Percentiles rank a stretch among this genome's conserved stretches.
These are phyloP conservation scores for Gopherus evgoodei DNA, from an alignment of 2,113 vertebrate species.

Conservation along the genomic window DNA sequence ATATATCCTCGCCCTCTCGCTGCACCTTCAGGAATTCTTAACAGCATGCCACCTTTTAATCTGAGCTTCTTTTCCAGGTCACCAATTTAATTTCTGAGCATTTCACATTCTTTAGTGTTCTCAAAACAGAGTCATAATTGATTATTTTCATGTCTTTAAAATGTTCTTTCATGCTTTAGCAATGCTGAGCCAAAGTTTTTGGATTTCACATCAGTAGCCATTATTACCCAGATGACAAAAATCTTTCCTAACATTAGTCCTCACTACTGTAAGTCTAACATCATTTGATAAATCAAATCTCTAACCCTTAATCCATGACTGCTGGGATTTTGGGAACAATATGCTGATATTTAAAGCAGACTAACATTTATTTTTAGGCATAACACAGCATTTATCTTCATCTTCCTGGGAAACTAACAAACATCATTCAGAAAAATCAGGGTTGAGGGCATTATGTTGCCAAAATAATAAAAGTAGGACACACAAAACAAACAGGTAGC, in stretches of 20 bases:
- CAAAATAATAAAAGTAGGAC: neutral
- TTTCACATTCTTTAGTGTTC: slow-evolving; percentile 58
- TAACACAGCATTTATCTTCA: neutral
- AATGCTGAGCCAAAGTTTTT: slow-evolving; percentile 27
- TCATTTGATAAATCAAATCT: neutral
- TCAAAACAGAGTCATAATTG: slow-evolving; percentile 47
- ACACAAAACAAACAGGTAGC: neutral
- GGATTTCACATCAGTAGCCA: neutral
- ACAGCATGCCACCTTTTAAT: slow-evolving; percentile 28
- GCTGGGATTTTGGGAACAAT: slow-evolving; percentile 25
- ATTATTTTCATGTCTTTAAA: slow-evolving; percentile 53
- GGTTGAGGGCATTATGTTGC: neutral
- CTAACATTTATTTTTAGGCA: neutral
- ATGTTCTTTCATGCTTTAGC: slow-evolving; percentile 10
- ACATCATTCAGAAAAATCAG: neutral
- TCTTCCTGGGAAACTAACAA: neutral
- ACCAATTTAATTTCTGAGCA: slow-evolving; percentile 22
- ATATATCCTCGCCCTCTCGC: neutral
- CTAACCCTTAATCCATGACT: slow-evolving; percentile 1
- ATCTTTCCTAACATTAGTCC: slow-evolving; percentile 16
- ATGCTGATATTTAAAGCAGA: neutral
- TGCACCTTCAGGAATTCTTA: slow-evolving; percentile 32
- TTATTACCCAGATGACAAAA: neutral
- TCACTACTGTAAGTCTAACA: neutral
- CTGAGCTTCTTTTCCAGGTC: slow-evolving; percentile 59